Base-by-base conservation (phyloP, 2,888 invertebrate genomes). In the Aporophyla nigra region DNA sequence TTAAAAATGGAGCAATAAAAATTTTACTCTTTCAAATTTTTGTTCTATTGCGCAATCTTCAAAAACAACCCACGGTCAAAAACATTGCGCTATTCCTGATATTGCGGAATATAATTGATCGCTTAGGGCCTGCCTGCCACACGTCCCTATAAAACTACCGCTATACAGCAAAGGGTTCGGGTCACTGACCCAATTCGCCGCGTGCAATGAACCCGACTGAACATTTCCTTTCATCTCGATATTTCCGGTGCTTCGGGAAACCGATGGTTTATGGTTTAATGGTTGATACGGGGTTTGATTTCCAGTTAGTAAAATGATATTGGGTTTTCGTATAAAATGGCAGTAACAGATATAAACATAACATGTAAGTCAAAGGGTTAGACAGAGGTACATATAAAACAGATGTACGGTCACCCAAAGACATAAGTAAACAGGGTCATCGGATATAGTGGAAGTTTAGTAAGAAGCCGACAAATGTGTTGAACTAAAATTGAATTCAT, bases 181-280 rank as follows among this genome's bases (percentile, higher is more conserved):
- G 81, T 84, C 76, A 72, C 66, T 84, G 82, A 84, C 85, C 82
- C 49, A 54, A 70, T 84, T 82, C 49, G 10, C 33, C 24, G 58
- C 53, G 71, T 46, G 70, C 82, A 65, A 21, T 78, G 83, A 83
- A 78, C 79, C 54, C 54, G 10, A 27, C 83, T 21, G 69, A 46
- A 78, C n/a, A 79, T 69, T 66, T 59, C 33, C 80, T 84, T 81
- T 84, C 69, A 81, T 79, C 84, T 79, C 27, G 27, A 83, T 69
- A 84, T 78, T 81, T 83, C 80, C 74, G 69, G 61, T 46, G 46
- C 56, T 62, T 62, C 40, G 12, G 56, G 58, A 78, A 79, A 69
- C 9, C 53, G 24, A 53, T 33, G 73, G 33, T 54, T 71, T 63
- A 53, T 77, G 21, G 56, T 73, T 19, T 27, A 63, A 24, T 19